phyloP scores from a whole-genome alignment of 2,113 vertebrate genomes.

The Mormyrus lacerda region DNA sequence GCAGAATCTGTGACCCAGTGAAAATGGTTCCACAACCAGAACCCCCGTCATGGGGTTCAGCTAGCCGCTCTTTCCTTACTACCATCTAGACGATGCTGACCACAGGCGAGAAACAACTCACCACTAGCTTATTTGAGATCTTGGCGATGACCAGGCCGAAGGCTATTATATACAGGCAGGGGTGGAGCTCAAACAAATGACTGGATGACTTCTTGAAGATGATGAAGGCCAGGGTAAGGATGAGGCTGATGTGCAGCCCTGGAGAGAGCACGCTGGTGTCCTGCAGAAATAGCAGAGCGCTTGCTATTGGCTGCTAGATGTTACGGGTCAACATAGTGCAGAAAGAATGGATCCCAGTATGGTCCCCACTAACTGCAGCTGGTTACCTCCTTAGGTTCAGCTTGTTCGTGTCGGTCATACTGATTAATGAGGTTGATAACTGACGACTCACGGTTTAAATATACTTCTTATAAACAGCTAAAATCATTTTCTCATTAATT shows the following conservation, averaged over 20 bases:
- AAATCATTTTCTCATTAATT: neutral
- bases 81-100: neutral
- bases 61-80: neutral
- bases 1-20: neutral
- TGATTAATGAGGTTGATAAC: neutral
- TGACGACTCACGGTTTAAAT: neutral
- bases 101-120: constrained; percentile 45
- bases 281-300: constrained; percentile 51
- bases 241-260: constrained; percentile 80
- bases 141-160: constrained; percentile 90
- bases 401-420: neutral
- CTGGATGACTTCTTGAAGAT: constrained; percentile 94
- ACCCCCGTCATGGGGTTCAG: neutral
- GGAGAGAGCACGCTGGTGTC: constrained; percentile 94
- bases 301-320: neutral
- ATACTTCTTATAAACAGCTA: neutral
- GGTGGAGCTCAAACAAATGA: constrained; percentile 80
- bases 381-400: neutral
- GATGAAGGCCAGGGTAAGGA: constrained; percentile 79
- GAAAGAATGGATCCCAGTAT: neutral
- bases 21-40: neutral
- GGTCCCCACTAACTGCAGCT: neutral
- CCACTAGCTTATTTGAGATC: constrained; percentile 93
- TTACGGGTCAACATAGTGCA: neutral
- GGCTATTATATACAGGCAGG: constrained; percentile 84